Conservation (phyloP, 2,888 invertebrate species). For the Athalia rosae region DNA sequence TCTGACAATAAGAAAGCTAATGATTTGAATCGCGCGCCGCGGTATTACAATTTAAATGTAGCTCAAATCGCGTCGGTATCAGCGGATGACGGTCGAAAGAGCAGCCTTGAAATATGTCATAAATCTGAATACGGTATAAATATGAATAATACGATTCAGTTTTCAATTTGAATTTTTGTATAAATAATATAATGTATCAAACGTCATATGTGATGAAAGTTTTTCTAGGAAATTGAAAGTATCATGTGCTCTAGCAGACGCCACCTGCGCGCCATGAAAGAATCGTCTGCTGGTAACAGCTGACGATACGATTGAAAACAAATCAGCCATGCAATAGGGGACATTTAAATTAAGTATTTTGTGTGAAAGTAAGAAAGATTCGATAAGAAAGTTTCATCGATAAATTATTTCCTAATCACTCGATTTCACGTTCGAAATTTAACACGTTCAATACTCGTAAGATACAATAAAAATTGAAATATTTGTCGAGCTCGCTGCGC, state of each 20-base stretch:
- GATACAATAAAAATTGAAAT: neutral
- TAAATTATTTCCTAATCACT: neutral
- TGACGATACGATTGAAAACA: slow-evolving; percentile 53
- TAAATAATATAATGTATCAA: too few species aligned
- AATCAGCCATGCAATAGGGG: neutral
- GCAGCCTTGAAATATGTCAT: slow-evolving; percentile 8
- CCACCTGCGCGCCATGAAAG: slow-evolving; percentile 46
- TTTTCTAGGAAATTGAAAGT: neutral
- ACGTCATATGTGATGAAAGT: too few species aligned
- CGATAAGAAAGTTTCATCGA: neutral
- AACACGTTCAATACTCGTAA: neutral
- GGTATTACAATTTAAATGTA: slow-evolving; percentile 1
- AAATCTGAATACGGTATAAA: too few species aligned
- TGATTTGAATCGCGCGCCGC: slow-evolving; percentile 44
- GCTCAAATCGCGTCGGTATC: neutral
- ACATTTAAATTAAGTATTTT: neutral
- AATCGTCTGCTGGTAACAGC: slow-evolving; percentile 64
- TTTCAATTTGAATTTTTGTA: too few species aligned
- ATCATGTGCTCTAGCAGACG: slow-evolving; percentile 54
- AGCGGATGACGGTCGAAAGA: neutral
- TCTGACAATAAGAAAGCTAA: slow-evolving; percentile 27
- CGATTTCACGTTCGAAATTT: neutral
- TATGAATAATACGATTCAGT: too few species aligned
- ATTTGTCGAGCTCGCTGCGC: slow-evolving; percentile 7
- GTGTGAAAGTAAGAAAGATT: slow-evolving; percentile 10